A percentile compares a stretch with the other conserved stretches of the same genome.
Conservation (phyloP, 2,888 invertebrate species). For the Lepidochitona cinerea region DNA sequence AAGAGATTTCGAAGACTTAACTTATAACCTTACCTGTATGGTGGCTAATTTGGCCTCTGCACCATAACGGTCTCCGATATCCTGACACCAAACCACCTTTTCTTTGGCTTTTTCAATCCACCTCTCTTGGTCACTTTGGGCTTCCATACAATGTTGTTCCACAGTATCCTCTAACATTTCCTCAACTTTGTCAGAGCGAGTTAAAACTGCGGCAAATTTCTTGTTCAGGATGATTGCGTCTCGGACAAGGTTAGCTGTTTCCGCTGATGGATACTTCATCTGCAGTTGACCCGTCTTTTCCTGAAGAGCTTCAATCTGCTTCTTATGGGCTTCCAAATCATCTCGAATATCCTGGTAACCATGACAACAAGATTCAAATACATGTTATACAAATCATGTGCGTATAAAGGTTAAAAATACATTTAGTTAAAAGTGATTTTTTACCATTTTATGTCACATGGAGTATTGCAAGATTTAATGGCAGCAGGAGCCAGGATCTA, state of each 20-base stretch:
- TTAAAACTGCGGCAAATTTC: conserved; percentile 80
- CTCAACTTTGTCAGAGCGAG: conserved; percentile 81
- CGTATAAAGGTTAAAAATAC: too few relatives aligned
- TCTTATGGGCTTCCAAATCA: conserved; percentile 80
- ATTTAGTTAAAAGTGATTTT: too few relatives aligned
- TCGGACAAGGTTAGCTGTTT: conserved; percentile 60
- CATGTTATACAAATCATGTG: too few relatives aligned
- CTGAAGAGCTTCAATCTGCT: conserved; percentile 85
- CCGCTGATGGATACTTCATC: conserved; percentile 60
- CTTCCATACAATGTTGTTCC: conserved; percentile 89
- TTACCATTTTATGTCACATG: too few relatives aligned
- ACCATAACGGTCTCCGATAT: conserved; percentile 87
- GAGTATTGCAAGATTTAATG: too few relatives aligned
- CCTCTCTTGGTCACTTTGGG: conserved; percentile 84
- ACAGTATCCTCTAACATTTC: conserved; percentile 80
- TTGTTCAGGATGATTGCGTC: conserved; percentile 59
- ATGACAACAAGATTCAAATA: too few relatives aligned
- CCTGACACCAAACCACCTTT: conserved; percentile 89
- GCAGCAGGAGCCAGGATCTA: too few relatives aligned
- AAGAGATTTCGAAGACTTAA: too few relatives aligned
- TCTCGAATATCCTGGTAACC: conserved; percentile 75
- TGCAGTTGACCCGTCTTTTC: conserved; percentile 75
- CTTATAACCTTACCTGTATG: too few relatives aligned
- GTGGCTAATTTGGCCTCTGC: conserved; percentile 89
- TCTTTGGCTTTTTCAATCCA: conserved; percentile 86